These are phyloP conservation scores for Sphaeramia orbicularis DNA, from an alignment of 2,797 vertebrate genomes.

Conservation along the genomic window DNA sequence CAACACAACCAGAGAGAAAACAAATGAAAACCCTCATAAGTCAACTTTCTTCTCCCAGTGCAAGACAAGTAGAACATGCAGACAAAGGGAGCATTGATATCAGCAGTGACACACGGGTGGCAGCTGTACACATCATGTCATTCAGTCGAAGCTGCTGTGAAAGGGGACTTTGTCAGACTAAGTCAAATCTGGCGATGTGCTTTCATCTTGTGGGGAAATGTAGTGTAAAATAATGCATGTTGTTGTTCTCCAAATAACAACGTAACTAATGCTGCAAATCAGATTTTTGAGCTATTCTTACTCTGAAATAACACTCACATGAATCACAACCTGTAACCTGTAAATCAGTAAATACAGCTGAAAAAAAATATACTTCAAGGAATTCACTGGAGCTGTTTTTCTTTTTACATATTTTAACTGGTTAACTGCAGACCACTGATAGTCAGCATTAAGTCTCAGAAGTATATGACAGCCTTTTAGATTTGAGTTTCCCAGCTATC, in stretches of 20 bases:
- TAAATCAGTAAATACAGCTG: too few species aligned
- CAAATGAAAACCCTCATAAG: constrained; percentile 61
- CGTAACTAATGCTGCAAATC: constrained; percentile 1
- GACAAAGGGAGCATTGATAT: constrained; percentile 73
- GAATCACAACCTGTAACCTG: too few species aligned
- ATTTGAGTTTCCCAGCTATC: too few species aligned
- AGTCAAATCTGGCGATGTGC: constrained; percentile 41
- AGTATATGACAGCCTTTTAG: too few species aligned
- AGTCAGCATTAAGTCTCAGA: too few species aligned
- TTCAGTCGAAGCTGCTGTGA: constrained; percentile 58
- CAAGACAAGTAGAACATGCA: constrained; percentile 55
- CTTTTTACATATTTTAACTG: too few species aligned
- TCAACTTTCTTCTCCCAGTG: constrained; percentile 57
- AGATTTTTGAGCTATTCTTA: neutral
- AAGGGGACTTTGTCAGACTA: constrained; percentile 64
- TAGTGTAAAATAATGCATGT: constrained; percentile 20
- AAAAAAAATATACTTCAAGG: too few species aligned
- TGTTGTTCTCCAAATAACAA: constrained; percentile 31
- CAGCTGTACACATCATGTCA: constrained; percentile 73
- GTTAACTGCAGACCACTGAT: too few species aligned
- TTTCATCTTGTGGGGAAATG: constrained; percentile 31
- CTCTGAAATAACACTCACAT: neutral
- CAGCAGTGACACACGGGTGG: constrained; percentile 66
- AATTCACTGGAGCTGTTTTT: too few species aligned
- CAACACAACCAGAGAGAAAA: constrained; percentile 43